phyloP scores from a whole-genome alignment of 2,797 vertebrate genomes.

The Betta splendens region DNA sequence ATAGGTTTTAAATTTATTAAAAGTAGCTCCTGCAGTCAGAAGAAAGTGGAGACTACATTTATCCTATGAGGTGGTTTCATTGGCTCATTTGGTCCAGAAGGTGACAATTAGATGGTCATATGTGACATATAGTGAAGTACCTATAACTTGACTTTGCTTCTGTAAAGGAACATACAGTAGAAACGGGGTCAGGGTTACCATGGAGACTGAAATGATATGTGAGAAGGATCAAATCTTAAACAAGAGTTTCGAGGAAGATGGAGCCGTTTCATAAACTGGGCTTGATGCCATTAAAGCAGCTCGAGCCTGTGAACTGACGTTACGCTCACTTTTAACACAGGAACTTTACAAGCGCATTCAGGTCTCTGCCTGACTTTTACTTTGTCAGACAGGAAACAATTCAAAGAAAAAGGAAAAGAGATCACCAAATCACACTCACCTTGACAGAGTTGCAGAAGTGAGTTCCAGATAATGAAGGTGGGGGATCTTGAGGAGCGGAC shows the following conservation, averaged over 20 bases:
- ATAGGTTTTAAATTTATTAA: no score
- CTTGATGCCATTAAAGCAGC: no score
- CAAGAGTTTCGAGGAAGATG: slow-evolving; percentile 2
- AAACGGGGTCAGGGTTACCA: slow-evolving; percentile 50
- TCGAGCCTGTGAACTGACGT: background rate
- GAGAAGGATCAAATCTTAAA: slow-evolving; percentile 10
- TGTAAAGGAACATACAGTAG: slow-evolving; percentile 16
- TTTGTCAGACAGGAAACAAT: background rate
- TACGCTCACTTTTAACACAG: background rate
- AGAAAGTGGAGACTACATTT: no score
- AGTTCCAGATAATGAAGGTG: slow-evolving; percentile 28
- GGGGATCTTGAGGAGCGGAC: background rate
- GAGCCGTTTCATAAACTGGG: no score
- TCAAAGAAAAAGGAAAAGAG: background rate
- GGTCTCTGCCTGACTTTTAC: background rate
- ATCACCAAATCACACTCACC: slow-evolving; percentile 54
- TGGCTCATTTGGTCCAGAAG: no score
- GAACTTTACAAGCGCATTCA: slow-evolving; percentile 3
- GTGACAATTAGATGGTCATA: no score
- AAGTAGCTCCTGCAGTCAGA: no score
- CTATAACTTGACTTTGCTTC: slow-evolving; percentile 32
- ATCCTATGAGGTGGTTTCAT: no score
- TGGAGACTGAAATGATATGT: slow-evolving; percentile 56
- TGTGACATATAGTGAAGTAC: slow-evolving; percentile 2
- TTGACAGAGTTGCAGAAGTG: slow-evolving; percentile 43